Percentiles rank a stretch among this genome's conserved stretches.
Evolutionary conservation across 2,888 invertebrate genomes (phyloP).

Genomic region (Lasioglossum vierecki): DNA sequence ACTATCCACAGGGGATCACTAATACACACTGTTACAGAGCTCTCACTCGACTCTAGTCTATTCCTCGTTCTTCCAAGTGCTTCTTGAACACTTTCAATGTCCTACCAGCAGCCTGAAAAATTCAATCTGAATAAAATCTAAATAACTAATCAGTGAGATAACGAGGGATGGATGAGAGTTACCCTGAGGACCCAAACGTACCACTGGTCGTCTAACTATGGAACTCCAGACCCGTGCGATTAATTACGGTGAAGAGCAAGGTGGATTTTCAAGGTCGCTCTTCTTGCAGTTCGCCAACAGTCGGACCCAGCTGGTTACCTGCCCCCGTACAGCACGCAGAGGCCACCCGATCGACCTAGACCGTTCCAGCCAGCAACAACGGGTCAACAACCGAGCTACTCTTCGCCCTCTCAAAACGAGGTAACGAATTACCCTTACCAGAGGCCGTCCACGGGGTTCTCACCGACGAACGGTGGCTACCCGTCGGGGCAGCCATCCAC

Average conservation of each 20-base stretch:
- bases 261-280: constrained; percentile 13
- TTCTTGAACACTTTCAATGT: background rate
- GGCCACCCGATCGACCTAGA: constrained; percentile 88
- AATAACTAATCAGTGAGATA: background rate
- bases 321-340: constrained; percentile 86
- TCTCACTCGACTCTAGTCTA: background rate
- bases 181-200: background rate
- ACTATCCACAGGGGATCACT: background rate
- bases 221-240: background rate
- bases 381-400: constrained; percentile 77
- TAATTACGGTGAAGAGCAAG: background rate
- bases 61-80: background rate
- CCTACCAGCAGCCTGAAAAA: too few relatives aligned
- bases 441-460: constrained; percentile 76
- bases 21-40: background rate
- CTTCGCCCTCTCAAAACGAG: constrained; percentile 76
- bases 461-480: constrained; percentile 65
- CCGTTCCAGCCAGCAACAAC: constrained; percentile 87
- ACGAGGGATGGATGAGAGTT: background rate
- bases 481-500: constrained; percentile 51
- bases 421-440: constrained; percentile 75
- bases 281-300: constrained; percentile 87
- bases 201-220: background rate
- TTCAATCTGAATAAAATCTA: background rate
- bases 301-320: constrained; percentile 84